phyloP scores from a whole-genome alignment of 2,797 vertebrate genomes.

The Sphaeramia orbicularis region DNA sequence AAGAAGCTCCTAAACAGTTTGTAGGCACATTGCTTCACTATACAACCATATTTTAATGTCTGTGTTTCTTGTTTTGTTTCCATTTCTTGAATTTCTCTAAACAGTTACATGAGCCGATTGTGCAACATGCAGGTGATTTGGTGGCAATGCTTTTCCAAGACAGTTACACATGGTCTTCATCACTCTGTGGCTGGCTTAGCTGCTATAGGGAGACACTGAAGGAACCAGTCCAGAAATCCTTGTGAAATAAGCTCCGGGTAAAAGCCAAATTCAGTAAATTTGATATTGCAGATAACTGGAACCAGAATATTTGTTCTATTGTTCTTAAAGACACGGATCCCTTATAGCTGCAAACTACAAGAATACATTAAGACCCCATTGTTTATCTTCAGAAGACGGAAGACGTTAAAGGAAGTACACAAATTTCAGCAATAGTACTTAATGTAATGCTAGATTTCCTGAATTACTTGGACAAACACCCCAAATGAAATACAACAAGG shows the following conservation, averaged over 20 bases:
- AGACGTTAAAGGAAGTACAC: constrained; percentile 34
- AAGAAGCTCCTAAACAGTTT: constrained; percentile 20
- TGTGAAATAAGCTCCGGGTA: constrained; percentile 51
- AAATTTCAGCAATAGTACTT: constrained; percentile 7
- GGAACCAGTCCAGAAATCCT: constrained; percentile 56
- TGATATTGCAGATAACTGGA: constrained; percentile 63
- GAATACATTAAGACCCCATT: constrained; percentile 5
- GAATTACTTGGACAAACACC: not conserved
- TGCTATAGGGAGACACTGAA: constrained; percentile 44
- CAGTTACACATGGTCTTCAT: constrained; percentile 71
- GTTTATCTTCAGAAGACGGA: constrained; percentile 25
- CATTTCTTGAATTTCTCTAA: constrained; percentile 32
- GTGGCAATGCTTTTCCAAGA: constrained; percentile 49
- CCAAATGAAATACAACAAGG: not conserved
- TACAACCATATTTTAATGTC: constrained; percentile 29
- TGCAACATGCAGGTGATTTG: constrained; percentile 73
- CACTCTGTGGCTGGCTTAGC: constrained; percentile 51
- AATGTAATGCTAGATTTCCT: constrained; percentile 10
- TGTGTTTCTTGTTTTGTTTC: constrained; percentile 40
- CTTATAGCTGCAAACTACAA: constrained; percentile 1
- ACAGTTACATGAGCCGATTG: constrained; percentile 50
- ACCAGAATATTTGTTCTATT: constrained; percentile 56
- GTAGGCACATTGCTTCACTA: constrained; percentile 23
- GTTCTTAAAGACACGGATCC: constrained; percentile 31
- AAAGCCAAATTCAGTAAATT: constrained; percentile 61